Base-by-base conservation (phyloP, 2,888 invertebrate genomes). In the Chironomus tentans region DNA sequence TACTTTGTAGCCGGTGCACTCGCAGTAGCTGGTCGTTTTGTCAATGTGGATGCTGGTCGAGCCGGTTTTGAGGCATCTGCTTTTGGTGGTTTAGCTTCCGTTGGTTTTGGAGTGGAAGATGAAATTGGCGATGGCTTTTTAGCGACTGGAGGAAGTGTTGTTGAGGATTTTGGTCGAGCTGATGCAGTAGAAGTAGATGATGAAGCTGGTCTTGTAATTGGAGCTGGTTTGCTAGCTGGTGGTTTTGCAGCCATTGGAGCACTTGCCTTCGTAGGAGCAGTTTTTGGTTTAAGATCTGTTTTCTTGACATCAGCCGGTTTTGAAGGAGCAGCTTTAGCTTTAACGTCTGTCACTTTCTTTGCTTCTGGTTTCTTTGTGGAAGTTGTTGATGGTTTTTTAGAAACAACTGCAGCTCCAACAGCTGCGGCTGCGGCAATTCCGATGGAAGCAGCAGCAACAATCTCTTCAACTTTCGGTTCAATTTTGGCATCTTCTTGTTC, bases 1-100 rank as follows among this genome's bases (percentile, higher is more conserved):
- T 46, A 72, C 72, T 72, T 72, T 18, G 72, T n/a, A 15, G 74
- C 68, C 13, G 74, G 22, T 62, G 62, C 28, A 24, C 68, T 68
- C 15, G 68, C 68, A 56, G 56, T 18, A 7, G 5, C 2, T 48
- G 74, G 56, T 56, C 56, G 74, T 48, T 74, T 74, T n/a, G 18
- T 38, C 12, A 47, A 13, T 6, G 47, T 5, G 2, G 38, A 10
- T 15, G 38, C 15, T 15, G 68, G 21, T 18, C 47, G 12, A 46
- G 68, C 68, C 22, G 72, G 15, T 68, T 74, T 68, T 65, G 22
- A 22, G 4, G 62, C 3, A 15, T 38, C 28, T n/a, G 46, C 12
- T 38, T 18, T 69, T 38, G 69, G 28, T 38, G 69, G 28, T 46
- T 13, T 38, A 65, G 73, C 21, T 18, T 18, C 68, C 13, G 22